Base-by-base conservation (phyloP, 2,888 invertebrate species). In the Reticulitermes lucifugus region DNA sequence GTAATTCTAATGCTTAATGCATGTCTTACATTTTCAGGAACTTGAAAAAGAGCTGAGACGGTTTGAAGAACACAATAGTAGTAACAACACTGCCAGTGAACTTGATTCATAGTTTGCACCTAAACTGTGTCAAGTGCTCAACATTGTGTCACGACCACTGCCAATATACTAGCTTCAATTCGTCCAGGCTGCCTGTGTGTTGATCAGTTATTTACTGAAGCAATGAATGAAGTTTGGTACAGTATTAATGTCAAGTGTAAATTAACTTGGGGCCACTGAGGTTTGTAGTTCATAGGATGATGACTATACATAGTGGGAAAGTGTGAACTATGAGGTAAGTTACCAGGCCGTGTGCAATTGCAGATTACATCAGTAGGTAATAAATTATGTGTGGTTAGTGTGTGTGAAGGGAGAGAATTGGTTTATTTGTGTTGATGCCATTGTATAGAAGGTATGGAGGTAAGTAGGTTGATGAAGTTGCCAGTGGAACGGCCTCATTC, bases 31-130 rank as follows among this genome's bases (percentile, higher is more conserved):
- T 84, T 84, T 25, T 46, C 82, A 86, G 86, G 86, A 86, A 43
- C 79, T 86, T 60, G 84, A 86, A 35, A 86, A 82, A 43, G 86
- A 86, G 59, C 41, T 86, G 43, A 51, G 65, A 46, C 77, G 84
- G 65, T 86, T 86, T 84, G 81, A 84, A 55, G 70, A 81, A 65
- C 83, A 84, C 73, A 81, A 35, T 25, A 60, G 25, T 60, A 83
- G 46, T 46, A 21, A 25, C 65, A 71, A 59, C 73, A 82, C 86
- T 86, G 86, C 86, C 86, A 86, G 43, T 59, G 79, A 86, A 84
- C 70, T 79, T 84, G 80, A 41, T 83, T 51, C 77, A 5, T 73
- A 80, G 71, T 79, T 80, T 60, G 22, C 81, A 22, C 14, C 12
- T 79, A 79, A 65, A 77, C 59, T 59, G 43, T 60, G 43, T 75